Evolutionary conservation across 2,113 vertebrate genomes (phyloP).

Genomic region (Ancistrus triradiatus): DNA sequence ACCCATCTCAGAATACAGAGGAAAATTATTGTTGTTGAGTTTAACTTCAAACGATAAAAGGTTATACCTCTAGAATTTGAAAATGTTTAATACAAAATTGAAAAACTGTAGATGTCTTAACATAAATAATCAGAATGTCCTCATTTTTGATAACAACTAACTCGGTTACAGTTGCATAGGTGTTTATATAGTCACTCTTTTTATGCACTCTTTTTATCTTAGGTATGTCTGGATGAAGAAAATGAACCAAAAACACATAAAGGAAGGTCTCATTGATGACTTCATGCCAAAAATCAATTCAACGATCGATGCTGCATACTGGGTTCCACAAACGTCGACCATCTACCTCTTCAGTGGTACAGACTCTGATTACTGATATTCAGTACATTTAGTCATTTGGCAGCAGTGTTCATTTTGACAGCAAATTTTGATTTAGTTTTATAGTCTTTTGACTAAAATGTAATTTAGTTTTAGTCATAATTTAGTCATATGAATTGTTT

Average conservation of each 20-base stretch:
- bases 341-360: slow-evolving; percentile 70
- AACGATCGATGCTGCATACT: slow-evolving; percentile 68
- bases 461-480: no score
- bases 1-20: no score
- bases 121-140: no score
- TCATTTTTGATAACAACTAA: not conserved
- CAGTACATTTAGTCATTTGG: not conserved
- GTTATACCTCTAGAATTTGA: not conserved
- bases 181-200: not conserved
- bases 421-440: no score
- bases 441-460: no score
- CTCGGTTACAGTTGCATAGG: not conserved
- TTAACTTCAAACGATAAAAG: no score
- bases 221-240: slow-evolving; percentile 75
- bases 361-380: not conserved
- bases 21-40: no score
- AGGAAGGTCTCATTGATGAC: slow-evolving; percentile 67
- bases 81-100: not conserved
- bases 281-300: slow-evolving; percentile 70
- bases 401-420: no score
- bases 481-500: no score
- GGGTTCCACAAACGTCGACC: slow-evolving; percentile 57
- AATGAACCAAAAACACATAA: slow-evolving; percentile 57
- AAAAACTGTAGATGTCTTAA: not conserved
- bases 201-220: not conserved